phyloP scores from a whole-genome alignment of 1,140 invertebrate genomes.

The Pentalonia nigronervosa region DNA sequence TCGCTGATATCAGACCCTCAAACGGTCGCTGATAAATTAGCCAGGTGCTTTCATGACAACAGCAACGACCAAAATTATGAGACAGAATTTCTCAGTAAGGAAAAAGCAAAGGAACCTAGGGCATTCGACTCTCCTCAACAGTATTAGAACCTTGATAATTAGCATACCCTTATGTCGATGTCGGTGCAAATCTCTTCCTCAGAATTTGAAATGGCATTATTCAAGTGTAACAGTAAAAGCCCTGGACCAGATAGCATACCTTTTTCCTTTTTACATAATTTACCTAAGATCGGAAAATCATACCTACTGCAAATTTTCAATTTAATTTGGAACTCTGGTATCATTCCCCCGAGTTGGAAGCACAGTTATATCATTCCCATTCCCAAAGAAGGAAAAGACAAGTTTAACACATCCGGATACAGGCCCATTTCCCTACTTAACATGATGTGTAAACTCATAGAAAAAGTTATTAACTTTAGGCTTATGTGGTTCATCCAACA shows the following conservation, averaged over 20 bases:
- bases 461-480: background rate
- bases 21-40: background rate
- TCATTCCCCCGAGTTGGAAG: background rate
- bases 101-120: no score
- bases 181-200: no score
- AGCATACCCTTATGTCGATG: no score
- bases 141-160: no score
- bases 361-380: background rate
- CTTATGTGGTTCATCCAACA: constrained; percentile 11
- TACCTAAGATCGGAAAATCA: background rate
- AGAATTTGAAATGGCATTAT: no score
- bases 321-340: background rate
- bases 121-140: no score
- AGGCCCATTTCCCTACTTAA: background rate
- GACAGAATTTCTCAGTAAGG: no score
- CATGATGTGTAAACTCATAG: background rate
- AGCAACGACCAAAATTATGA: background rate
- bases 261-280: background rate
- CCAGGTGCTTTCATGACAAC: background rate
- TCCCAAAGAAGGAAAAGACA: background rate
- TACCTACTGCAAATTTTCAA: background rate
- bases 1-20: background rate
- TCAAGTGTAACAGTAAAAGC: background rate
- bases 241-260: background rate
- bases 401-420: background rate